Evolutionary conservation across 2,888 invertebrate species (phyloP).

Genomic region (Ceraclea dissimilis): DNA sequence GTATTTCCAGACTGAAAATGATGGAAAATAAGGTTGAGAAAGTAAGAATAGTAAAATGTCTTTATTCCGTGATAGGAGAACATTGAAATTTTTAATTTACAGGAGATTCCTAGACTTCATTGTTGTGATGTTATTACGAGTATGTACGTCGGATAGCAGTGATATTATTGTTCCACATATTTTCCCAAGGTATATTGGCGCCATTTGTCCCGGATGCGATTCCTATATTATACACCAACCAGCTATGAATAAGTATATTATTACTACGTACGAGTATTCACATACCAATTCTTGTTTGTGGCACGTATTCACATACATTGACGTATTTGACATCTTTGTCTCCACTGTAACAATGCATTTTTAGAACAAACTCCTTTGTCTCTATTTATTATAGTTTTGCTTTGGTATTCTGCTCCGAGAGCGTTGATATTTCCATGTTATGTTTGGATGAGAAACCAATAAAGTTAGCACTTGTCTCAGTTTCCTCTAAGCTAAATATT

Average conservation of each 20-base stretch:
- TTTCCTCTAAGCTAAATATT: too few species aligned
- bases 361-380: neutral
- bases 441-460: too few species aligned
- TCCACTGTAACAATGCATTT: neutral
- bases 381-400: neutral
- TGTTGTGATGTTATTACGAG: neutral
- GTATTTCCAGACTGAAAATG: too few species aligned
- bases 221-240: neutral
- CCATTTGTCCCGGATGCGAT: neutral
- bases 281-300: neutral
- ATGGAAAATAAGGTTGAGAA: neutral
- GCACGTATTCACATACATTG: neutral
- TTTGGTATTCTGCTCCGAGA: neutral
- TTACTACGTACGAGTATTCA: neutral
- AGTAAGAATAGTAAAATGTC: neutral
- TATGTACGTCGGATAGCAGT: neutral
- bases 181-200: neutral
- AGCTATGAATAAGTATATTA: neutral
- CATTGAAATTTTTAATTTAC: neutral
- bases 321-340: neutral
- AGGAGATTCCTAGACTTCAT: neutral
- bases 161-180: neutral
- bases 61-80: neutral
- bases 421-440: too few species aligned
- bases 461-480: too few species aligned